phyloP scores from a whole-genome alignment of 1,140 invertebrate genomes.

The Bombus ignitus region DNA sequence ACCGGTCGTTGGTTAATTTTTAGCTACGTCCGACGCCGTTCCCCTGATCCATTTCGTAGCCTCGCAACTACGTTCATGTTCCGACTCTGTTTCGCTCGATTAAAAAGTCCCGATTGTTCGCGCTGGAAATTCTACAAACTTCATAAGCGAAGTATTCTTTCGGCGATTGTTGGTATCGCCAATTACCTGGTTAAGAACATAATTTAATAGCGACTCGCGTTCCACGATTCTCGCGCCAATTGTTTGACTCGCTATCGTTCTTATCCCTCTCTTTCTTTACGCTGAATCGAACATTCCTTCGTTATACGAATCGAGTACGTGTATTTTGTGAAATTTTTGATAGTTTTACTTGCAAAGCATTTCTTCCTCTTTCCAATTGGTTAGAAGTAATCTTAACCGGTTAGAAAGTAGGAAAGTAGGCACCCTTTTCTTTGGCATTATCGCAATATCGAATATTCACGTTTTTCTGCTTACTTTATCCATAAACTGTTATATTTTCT shows the following conservation, averaged over 20 bases:
- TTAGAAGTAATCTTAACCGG: neutral
- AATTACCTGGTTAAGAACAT: conserved; percentile 5
- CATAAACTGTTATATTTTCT: too few relatives aligned
- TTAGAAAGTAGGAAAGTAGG: too few relatives aligned
- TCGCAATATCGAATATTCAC: neutral
- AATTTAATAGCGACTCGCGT: conserved; percentile 36
- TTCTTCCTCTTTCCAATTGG: neutral
- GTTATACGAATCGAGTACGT: too few relatives aligned
- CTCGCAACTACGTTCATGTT: neutral
- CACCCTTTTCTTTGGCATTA: neutral
- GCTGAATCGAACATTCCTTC: neutral
- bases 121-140: conserved; percentile 24
- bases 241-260: neutral
- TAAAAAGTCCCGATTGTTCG: conserved; percentile 38
- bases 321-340: neutral
- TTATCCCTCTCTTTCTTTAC: neutral
- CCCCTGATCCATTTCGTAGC: conserved; percentile 27
- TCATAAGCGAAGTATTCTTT: neutral
- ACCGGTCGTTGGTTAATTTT: conserved; percentile 40
- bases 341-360: neutral
- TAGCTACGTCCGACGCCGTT: neutral
- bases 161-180: conserved; percentile 30
- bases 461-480: neutral
- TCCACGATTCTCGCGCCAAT: neutral
- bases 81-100: conserved; percentile 26